These are phyloP conservation scores for Syngnathoides biaculeatus DNA, from an alignment of 2,113 vertebrate genomes.

Conservation along the genomic window DNA sequence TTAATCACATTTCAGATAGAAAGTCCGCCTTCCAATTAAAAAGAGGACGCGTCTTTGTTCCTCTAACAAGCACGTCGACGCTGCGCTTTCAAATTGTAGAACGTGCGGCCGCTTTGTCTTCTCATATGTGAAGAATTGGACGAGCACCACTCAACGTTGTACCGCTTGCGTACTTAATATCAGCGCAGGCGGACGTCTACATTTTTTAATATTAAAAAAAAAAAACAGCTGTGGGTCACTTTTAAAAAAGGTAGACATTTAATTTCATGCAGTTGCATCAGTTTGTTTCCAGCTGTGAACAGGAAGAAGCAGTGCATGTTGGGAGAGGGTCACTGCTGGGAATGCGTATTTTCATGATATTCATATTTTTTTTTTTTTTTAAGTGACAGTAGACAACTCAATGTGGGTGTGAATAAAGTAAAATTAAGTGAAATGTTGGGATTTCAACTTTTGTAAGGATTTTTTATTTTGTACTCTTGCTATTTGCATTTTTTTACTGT, in stretches of 20 bases:
- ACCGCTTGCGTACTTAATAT: not conserved
- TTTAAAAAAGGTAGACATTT: not conserved
- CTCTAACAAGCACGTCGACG: conserved; percentile 25
- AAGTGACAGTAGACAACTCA: no score
- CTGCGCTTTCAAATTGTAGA: not conserved
- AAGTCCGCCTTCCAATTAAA: conserved; percentile 31
- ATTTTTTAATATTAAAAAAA: not conserved
- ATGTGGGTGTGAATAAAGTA: no score
- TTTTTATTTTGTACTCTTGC: no score
- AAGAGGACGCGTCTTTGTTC: conserved; percentile 50
- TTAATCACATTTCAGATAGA: conserved; percentile 27
- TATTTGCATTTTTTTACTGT: no score
- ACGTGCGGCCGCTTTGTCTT: not conserved
- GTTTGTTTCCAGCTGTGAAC: no score
- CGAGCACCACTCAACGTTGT: not conserved
- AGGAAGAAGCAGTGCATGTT: no score
- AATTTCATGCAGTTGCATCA: no score
- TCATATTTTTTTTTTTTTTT: no score
- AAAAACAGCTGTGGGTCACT: not conserved
- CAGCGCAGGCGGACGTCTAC: not conserved
- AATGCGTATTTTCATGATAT: no score
- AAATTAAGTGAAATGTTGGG: no score
- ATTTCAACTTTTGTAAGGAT: no score
- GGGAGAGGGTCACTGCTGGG: no score
- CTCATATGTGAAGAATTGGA: not conserved